Conservation (phyloP, 2,797 vertebrate genomes). For the Gadopsis bispinosus region DNA sequence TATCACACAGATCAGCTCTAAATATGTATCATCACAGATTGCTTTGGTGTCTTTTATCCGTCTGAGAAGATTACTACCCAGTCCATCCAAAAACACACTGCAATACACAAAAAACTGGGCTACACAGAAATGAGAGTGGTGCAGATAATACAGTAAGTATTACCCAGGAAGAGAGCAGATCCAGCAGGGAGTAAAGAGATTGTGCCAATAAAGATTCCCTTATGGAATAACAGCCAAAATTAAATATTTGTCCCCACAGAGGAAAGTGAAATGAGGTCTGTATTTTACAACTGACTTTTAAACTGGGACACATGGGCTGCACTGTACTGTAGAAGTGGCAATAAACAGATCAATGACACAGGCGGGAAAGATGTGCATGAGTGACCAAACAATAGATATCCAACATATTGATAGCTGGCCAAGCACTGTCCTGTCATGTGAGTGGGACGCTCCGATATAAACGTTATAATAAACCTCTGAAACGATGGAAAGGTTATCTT, state of each 20-base stretch:
- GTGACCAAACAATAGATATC: constrained; percentile 32
- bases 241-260: constrained; percentile 70
- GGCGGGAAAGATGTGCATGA: constrained; percentile 63
- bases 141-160: constrained; percentile 24
- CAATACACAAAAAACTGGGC: not conserved
- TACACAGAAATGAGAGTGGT: constrained; percentile 12
- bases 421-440: not conserved
- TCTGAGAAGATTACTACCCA: not conserved
- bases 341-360: constrained; percentile 70
- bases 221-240: constrained; percentile 66
- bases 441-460: not conserved
- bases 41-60: not conserved
- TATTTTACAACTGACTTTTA: constrained; percentile 63
- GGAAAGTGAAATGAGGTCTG: constrained; percentile 69
- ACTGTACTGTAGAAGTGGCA: constrained; percentile 33
- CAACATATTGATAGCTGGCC: not conserved
- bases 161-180: constrained; percentile 38
- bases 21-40: constrained; percentile 2
- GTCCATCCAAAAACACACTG: constrained; percentile 4
- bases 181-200: constrained; percentile 36
- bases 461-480: not conserved
- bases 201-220: constrained; percentile 52
- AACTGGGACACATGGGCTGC: constrained; percentile 74
- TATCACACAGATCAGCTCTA: not conserved
- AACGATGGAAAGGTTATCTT: not conserved